Percentiles rank a stretch among this genome's conserved stretches.
Conservation (phyloP, 2,797 vertebrate genomes). For the Microctenopoma stevenorrisi region DNA sequence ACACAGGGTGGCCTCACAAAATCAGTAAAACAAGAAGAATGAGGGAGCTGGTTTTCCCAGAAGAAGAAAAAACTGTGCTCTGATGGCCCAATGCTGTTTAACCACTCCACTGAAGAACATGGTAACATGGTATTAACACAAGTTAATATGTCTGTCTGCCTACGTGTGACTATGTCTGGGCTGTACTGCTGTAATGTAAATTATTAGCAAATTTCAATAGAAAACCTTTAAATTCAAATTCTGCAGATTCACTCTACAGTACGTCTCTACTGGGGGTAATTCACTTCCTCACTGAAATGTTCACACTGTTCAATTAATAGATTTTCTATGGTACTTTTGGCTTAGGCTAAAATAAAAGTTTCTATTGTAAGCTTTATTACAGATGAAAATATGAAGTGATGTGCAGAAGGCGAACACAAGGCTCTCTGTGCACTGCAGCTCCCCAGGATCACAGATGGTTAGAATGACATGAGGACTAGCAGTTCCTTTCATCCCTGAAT, state of each 20-base stretch:
- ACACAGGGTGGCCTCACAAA: slow-evolving; percentile 62
- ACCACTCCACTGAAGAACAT: slow-evolving; percentile 11
- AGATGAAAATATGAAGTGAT: slow-evolving; percentile 57
- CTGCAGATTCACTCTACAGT: slow-evolving; percentile 12
- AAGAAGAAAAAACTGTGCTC: slow-evolving; percentile 36
- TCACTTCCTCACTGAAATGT: slow-evolving; percentile 37
- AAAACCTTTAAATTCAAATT: slow-evolving; percentile 33
- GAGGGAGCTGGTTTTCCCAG: slow-evolving; percentile 35
- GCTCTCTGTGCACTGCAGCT: slow-evolving; percentile 41
- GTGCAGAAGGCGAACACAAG: slow-evolving; percentile 32
- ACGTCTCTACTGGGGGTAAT: slow-evolving; percentile 26
- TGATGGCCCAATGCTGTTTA: slow-evolving; percentile 35
- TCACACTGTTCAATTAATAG: slow-evolving; percentile 41
- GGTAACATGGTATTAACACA: too few relatives aligned
- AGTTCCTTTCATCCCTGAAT: slow-evolving; percentile 45
- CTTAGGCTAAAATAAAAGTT: slow-evolving; percentile 31
- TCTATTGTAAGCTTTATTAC: slow-evolving; percentile 30
- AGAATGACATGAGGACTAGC: slow-evolving; percentile 57
- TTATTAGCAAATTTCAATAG: slow-evolving; percentile 18
- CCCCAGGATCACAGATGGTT: slow-evolving; percentile 54
- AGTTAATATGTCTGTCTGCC: not conserved
- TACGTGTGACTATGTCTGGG: not conserved
- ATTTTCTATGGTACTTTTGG: slow-evolving; percentile 48
- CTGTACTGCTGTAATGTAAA: slow-evolving; percentile 13
- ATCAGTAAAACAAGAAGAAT: slow-evolving; percentile 43